Evolutionary conservation across 2,888 invertebrate genomes (phyloP), one percentile per base, ranked within the genome.

Genomic region (Eupithecia pulchellata): DNA sequence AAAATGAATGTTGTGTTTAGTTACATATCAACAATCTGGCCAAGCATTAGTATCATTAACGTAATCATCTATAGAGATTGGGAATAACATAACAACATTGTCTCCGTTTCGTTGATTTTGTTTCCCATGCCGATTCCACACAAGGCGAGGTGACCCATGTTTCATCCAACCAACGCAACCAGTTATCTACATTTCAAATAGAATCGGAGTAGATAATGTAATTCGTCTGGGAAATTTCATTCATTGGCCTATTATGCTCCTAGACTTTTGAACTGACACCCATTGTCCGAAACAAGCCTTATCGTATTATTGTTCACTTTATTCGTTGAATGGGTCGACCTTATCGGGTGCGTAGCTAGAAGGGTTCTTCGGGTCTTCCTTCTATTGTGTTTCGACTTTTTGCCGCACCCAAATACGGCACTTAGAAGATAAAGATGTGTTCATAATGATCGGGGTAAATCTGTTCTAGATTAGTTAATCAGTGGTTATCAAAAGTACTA

Each of bases 241-340:
- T 47, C 61, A 68, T 34, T n/a, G 62, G 29, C 67, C 34, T 52
- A 47, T 67, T 62, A 52, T 68, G 62, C n/a, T 62, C 52, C 34
- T 63, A 39, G 55, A 63, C 25, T 55, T 63, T 57, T 58, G n/a
- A 71, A 64, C 57, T 74, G 80, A 76, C 78, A 78, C 13, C 79
- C 80, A 81, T 82, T 75, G 77, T 71, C 78, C 77, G 74, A 78
- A 79, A 77, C 83, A 81, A 81, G 80, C 75, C 79, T 81, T 81
- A 81, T 81, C 76, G 75, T 82, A 74, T 81, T 83, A 83, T 84
- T 83, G 81, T 82, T 84, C 81, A 85, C 81, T 84, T 84, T 82
- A 82, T 83, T 79, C 78, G 77, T 75, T 77, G 77, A 82, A 82
- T 78, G 78, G 79, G 69, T 72, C 80, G 78, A 79, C 83, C 80